These are phyloP conservation scores for Pangasianodon gigas DNA, from an alignment of 2,113 vertebrate species.

Conservation along the genomic window DNA sequence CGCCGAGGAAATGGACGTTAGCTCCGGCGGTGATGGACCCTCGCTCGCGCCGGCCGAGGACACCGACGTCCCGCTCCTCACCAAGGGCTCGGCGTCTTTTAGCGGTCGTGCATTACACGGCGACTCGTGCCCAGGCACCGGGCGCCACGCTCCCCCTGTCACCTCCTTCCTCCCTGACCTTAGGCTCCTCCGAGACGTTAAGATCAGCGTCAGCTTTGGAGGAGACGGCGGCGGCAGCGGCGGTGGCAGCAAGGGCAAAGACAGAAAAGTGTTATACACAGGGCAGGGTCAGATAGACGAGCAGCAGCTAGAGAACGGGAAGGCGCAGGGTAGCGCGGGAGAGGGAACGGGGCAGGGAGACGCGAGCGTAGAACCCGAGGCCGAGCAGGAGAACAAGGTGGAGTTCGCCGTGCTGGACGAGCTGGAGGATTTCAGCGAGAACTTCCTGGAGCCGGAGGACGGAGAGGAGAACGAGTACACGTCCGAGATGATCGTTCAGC, in stretches of 20 bases:
- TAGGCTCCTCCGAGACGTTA: conserved; percentile 95
- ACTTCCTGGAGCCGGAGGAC: conserved; percentile 89
- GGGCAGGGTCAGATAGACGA: conserved; percentile 81
- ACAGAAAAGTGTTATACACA: conserved; percentile 94
- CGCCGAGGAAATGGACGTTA: conserved; percentile 99
- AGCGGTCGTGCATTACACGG: conserved; percentile 73
- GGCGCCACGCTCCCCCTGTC: conserved; percentile 89
- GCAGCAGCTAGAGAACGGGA: conserved; percentile 81
- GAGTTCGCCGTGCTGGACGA: conserved; percentile 98
- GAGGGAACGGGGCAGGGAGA: conserved; percentile 66
- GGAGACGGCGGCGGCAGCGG: conserved; percentile 69
- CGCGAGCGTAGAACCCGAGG: conserved; percentile 77
- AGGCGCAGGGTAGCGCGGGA: conserved; percentile 82
- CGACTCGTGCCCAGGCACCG: conserved; percentile 89
- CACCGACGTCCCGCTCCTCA: conserved; percentile 80
- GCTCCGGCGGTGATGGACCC: conserved; percentile 99
- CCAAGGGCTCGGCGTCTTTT: conserved; percentile 85
- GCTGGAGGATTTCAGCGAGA: conserved; percentile 94
- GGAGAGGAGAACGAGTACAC: conserved; percentile 87
- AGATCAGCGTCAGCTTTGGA: conserved; percentile 94
- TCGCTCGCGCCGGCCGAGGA: conserved; percentile 91
- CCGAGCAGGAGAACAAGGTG: conserved; percentile 94
- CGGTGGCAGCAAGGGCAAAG: conserved; percentile 87
- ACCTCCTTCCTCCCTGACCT: conserved; percentile 93
- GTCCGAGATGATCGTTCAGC: conserved; percentile 85